Evolutionary conservation across 2,113 vertebrate species (phyloP).

Genomic region (Limnothrissa miodon): DNA sequence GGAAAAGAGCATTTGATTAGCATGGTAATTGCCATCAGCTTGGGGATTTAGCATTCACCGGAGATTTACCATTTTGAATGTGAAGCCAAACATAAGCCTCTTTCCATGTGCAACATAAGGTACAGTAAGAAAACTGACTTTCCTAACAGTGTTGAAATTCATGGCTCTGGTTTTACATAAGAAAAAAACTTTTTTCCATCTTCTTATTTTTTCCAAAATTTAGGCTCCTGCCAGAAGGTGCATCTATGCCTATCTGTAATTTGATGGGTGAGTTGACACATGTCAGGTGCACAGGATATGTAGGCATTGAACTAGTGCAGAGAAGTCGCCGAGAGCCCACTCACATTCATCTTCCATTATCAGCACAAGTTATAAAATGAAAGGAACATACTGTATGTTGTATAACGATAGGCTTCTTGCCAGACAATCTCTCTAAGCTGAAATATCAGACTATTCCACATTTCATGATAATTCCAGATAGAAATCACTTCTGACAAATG

Average conservation of each 20-base stretch:
- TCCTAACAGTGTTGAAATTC: not conserved
- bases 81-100: constrained; percentile 60
- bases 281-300: not conserved
- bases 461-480: not conserved
- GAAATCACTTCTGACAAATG: not conserved
- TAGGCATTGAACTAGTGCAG: not conserved
- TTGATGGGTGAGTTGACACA: not conserved
- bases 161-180: not conserved
- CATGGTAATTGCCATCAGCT: constrained; percentile 64
- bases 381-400: not conserved
- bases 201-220: not conserved
- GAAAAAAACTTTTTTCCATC: not conserved
- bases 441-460: not conserved
- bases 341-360: not conserved
- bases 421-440: not conserved
- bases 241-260: not conserved
- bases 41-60: constrained; percentile 49
- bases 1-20: constrained; percentile 60
- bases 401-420: not conserved
- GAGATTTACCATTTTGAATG: constrained; percentile 49
- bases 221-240: not conserved
- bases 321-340: not conserved
- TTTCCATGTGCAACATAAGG: constrained; percentile 38
- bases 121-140: not conserved
- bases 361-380: not conserved